phyloP scores from a whole-genome alignment of 2,113 vertebrate genomes.

The Daubentonia madagascariensis region DNA sequence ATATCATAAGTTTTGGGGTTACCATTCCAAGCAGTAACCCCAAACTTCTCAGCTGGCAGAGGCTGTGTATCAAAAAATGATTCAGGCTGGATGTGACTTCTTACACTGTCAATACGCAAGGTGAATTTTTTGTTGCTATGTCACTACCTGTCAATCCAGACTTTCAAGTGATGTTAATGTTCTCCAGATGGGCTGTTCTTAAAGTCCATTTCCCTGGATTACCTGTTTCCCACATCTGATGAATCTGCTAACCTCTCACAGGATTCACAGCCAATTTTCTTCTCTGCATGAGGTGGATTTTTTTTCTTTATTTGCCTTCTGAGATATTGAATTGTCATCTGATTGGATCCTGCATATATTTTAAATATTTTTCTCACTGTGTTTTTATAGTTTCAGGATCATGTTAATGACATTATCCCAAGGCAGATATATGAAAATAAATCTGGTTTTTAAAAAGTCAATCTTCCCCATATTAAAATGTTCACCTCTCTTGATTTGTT shows the following conservation, averaged over 20 bases:
- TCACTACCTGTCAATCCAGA: background rate
- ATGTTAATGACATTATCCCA: background rate
- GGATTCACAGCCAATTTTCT: background rate
- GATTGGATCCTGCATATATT: background rate
- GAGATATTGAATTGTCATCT: constrained; percentile 30
- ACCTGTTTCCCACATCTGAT: background rate
- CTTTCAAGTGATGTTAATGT: background rate
- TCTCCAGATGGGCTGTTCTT: background rate
- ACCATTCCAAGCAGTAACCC: background rate
- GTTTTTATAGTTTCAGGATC: background rate
- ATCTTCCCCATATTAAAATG: background rate
- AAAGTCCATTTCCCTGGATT: background rate
- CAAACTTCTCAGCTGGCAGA: background rate
- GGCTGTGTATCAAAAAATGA: background rate
- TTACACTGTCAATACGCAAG: background rate
- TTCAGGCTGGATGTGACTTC: background rate
- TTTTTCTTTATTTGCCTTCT: background rate
- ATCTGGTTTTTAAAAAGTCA: background rate
- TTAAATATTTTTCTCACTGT: background rate
- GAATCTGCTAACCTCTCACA: background rate
- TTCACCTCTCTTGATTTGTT: background rate
- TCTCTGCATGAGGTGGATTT: background rate
- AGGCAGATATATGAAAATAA: background rate
- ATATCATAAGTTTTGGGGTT: background rate
- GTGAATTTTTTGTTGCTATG: background rate